phyloP scores from a whole-genome alignment of 64 coral and sea anemone genomes.

The Actinia equina region DNA sequence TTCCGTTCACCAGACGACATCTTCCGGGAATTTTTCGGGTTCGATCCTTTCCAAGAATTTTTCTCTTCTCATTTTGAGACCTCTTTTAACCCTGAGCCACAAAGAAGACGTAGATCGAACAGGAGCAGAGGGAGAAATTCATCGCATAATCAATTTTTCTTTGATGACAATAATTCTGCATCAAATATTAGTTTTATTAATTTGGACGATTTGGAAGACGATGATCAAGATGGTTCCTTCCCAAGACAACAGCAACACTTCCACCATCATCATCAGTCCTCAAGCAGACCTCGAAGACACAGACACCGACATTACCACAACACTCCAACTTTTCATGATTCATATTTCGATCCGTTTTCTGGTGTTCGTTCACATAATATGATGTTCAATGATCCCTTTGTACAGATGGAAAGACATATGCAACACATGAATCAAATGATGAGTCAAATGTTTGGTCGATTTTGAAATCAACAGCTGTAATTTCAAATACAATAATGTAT shows the following conservation, averaged over 20 bases:
- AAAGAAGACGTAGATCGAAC: constrained; percentile 1
- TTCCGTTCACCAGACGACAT: constrained; percentile 83
- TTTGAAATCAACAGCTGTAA: not conserved
- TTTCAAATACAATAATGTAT: not conserved
- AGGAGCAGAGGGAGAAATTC: not conserved
- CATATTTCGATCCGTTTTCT: constrained; percentile 2
- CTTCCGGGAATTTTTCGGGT: constrained; percentile 85
- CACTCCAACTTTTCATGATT: not conserved
- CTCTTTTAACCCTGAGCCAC: not conserved
- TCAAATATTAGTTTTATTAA: not conserved
- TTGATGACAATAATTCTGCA: not conserved
- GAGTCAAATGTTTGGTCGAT: constrained; percentile 25
- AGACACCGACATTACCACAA: constrained; percentile 2
- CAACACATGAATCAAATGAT: constrained; percentile 30
- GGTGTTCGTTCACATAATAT: not conserved
- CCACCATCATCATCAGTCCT: not conserved
- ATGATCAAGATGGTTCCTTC: not conserved
- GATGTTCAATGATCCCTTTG: constrained; percentile 12
- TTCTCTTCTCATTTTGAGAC: constrained; percentile 1
- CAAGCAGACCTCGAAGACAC: not conserved
- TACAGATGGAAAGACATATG: constrained; percentile 25
- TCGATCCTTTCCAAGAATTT: constrained; percentile 32
- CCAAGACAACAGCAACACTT: not conserved
- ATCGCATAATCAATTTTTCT: not conserved
- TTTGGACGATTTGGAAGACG: not conserved